Conservation (phyloP, 2,113 vertebrate species). For the Nothobranchius kuhntae region DNA sequence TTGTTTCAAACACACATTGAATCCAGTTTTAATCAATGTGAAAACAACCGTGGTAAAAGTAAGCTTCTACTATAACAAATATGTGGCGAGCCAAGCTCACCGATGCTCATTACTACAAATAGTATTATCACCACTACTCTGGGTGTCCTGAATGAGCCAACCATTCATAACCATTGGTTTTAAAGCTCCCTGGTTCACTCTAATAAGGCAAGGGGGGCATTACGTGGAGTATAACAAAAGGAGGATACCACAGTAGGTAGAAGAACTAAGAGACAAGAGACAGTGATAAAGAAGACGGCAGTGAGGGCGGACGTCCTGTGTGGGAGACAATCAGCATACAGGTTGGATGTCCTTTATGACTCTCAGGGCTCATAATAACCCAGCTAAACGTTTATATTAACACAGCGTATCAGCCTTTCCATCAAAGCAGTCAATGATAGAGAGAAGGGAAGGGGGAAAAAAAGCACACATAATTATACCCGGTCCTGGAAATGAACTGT, state of each 20-base stretch:
- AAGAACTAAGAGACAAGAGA: constrained; percentile 33
- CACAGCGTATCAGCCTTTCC: constrained; percentile 79
- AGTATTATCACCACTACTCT: constrained; percentile 32
- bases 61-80: constrained; percentile 7
- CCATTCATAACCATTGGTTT: constrained; percentile 51
- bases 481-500: constrained; percentile 78
- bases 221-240: constrained; percentile 46
- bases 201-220: constrained; percentile 51
- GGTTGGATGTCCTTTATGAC: constrained; percentile 76
- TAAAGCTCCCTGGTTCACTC: constrained; percentile 44
- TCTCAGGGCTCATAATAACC: constrained; percentile 78
- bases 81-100: constrained; percentile 8
- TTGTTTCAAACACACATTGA: not conserved
- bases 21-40: not conserved
- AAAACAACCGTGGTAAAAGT: not conserved
- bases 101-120: constrained; percentile 39
- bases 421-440: constrained; percentile 82
- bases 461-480: constrained; percentile 80
- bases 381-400: constrained; percentile 84
- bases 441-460: constrained; percentile 35
- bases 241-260: constrained; percentile 47
- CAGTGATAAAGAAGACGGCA: constrained; percentile 47
- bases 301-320: constrained; percentile 57
- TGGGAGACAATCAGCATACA: constrained; percentile 69
- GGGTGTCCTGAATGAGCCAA: constrained; percentile 35